phyloP scores from a whole-genome alignment of 2,888 invertebrate genomes.

The Tipula vernalis region DNA sequence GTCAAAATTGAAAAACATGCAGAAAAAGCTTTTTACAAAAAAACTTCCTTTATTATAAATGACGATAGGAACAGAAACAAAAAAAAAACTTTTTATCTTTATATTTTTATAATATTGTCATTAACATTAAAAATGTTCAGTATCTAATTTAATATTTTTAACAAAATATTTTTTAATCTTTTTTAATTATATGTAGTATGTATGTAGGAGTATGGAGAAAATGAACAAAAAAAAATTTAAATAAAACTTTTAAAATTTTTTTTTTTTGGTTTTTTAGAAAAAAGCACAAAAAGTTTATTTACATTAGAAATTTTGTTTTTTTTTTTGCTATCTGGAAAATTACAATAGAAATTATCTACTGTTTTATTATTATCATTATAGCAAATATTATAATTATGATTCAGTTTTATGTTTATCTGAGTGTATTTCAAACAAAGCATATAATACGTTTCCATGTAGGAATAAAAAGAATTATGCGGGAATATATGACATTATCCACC shows the following conservation, averaged over 20 bases:
- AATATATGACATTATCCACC: neutral
- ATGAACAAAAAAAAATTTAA: neutral
- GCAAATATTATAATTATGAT: neutral
- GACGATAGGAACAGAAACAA: neutral
- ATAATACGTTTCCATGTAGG: neutral
- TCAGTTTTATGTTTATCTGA: neutral
- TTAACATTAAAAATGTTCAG: neutral
- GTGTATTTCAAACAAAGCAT: neutral
- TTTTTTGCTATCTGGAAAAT: neutral
- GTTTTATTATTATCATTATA: neutral
- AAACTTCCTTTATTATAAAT: neutral
- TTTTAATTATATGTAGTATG: neutral
- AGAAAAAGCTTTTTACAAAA: neutral
- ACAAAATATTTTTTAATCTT: neutral
- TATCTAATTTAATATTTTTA: neutral
- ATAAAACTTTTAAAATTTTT: neutral
- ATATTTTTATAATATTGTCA: neutral
- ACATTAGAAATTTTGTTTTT: neutral
- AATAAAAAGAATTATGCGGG: neutral
- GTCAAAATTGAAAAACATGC: neutral
- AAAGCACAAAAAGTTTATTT: conserved; percentile 1
- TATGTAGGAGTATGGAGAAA: too few relatives aligned
- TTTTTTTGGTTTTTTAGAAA: neutral
- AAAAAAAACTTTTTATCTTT: neutral
- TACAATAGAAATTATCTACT: neutral